A percentile compares a stretch with the other conserved stretches of the same genome.
Conservation (phyloP, 2,113 vertebrate genomes). For the Neoarius graeffei region DNA sequence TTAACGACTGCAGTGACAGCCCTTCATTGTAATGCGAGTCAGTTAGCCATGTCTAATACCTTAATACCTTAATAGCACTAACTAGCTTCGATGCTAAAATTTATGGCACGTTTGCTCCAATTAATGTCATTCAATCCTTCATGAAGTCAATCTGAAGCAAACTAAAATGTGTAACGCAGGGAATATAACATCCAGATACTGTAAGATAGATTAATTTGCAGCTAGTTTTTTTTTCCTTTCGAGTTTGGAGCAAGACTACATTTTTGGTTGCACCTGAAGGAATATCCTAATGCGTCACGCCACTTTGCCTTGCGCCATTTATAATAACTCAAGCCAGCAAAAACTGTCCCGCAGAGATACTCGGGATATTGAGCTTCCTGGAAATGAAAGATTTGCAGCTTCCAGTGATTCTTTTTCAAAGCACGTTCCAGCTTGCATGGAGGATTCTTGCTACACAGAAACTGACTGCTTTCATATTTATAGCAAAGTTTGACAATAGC, state of each 20-base stretch:
- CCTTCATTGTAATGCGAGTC: background rate
- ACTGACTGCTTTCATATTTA: background rate
- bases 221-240: background rate
- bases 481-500: background rate
- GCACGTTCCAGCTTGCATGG: background rate
- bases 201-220: background rate
- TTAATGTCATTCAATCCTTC: background rate
- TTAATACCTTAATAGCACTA: background rate
- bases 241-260: background rate
- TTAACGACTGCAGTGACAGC: background rate
- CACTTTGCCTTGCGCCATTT: conserved; percentile 20
- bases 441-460: background rate
- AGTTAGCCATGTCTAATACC: background rate
- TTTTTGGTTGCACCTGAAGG: conserved; percentile 15
- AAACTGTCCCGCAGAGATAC: background rate
- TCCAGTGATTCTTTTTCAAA: background rate
- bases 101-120: background rate
- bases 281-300: background rate
- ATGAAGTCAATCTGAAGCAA: background rate
- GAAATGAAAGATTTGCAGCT: conserved; percentile 11
- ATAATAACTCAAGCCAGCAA: conserved; percentile 1
- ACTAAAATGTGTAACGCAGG: background rate
- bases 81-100: background rate
- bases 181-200: background rate
- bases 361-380: background rate